Percentiles rank a stretch among this genome's conserved stretches.
These are phyloP conservation scores for Pseudomugil tenellus DNA, from an alignment of 2,797 vertebrate genomes.

Conservation along the genomic window DNA sequence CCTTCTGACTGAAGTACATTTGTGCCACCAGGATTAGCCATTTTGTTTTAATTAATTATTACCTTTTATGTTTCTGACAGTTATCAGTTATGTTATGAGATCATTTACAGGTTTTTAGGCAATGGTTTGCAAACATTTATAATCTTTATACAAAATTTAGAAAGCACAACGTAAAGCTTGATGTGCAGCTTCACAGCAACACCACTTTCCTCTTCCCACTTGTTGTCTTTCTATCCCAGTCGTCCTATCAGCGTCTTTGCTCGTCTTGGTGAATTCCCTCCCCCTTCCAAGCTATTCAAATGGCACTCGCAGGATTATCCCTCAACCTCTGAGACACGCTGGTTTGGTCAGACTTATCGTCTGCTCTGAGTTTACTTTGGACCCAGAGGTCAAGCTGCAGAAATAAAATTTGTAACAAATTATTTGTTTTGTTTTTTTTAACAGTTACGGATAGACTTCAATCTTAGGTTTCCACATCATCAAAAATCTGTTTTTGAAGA, in stretches of 20 bases:
- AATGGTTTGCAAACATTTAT: not conserved
- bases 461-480: conserved; percentile 6
- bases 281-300: conserved; percentile 81
- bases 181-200: conserved; percentile 9
- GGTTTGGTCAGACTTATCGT: conserved; percentile 67
- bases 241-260: conserved; percentile 59
- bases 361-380: conserved; percentile 56
- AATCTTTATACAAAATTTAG: not conserved
- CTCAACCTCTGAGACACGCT: conserved; percentile 75
- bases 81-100: not conserved
- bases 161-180: not conserved
- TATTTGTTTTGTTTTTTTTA: not conserved
- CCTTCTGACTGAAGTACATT: conserved; percentile 20
- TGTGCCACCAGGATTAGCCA: conserved; percentile 15
- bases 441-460: conserved; percentile 27
- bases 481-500: conserved; percentile 8
- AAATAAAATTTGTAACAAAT: conserved; percentile 38
- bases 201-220: conserved; percentile 12
- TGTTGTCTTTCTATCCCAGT: conserved; percentile 22
- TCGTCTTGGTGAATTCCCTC: conserved; percentile 50
- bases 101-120: not conserved
- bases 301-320: conserved; percentile 84
- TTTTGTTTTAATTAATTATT: conserved; percentile 25
- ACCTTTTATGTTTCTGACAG: not conserved
- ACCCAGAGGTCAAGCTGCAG: conserved; percentile 55